Conservation (phyloP, 2,113 vertebrate genomes). For the Cheirogaleus medius region DNA sequence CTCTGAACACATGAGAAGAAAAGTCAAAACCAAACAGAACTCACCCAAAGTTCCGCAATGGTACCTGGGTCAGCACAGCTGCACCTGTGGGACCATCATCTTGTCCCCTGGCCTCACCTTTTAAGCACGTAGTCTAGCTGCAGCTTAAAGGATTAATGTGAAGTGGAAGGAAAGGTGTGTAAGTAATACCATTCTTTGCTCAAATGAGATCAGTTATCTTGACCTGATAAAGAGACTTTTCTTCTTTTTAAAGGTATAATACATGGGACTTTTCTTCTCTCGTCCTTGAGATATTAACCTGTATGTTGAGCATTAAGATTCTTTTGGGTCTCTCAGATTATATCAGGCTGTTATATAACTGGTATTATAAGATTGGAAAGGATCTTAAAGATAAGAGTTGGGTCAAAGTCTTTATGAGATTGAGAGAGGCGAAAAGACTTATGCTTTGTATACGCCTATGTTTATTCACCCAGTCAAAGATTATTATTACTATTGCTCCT, state of each 20-base stretch:
- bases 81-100: background rate
- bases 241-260: background rate
- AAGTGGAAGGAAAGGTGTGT: background rate
- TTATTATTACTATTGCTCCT: background rate
- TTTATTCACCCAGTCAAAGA: background rate
- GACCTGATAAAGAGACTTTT: conserved; percentile 7
- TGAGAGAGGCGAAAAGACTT: background rate
- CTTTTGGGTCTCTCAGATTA: background rate
- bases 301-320: background rate
- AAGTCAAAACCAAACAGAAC: background rate
- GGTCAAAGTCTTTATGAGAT: background rate
- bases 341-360: conserved; percentile 26
- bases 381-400: conserved; percentile 14
- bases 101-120: background rate
- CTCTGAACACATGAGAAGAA: background rate
- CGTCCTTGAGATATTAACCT: background rate
- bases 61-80: background rate
- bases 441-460: background rate
- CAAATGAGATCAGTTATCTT: conserved; percentile 19
- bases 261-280: conserved; percentile 2
- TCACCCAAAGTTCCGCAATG: background rate
- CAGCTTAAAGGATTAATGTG: background rate
- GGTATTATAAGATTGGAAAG: conserved; percentile 11
- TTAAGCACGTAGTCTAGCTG: background rate
- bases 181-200: background rate